Evolutionary conservation across 2,888 invertebrate species (phyloP).

Genomic region (Homarus gammarus): DNA sequence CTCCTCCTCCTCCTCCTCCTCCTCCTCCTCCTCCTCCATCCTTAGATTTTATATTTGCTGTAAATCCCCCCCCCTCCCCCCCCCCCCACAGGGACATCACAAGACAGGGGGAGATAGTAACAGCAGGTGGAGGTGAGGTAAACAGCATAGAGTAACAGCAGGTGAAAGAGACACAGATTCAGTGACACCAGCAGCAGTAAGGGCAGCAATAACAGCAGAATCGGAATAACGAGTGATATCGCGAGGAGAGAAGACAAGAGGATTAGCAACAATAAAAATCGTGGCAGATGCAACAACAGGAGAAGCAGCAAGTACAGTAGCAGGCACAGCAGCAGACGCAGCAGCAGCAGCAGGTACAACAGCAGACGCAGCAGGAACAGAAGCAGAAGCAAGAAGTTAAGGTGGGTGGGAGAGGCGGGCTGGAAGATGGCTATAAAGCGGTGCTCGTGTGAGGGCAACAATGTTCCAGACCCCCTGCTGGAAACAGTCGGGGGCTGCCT

Average conservation of each 20-base stretch:
- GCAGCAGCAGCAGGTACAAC: too few species aligned
- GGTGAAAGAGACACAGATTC: too few species aligned
- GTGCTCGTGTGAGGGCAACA: slow-evolving; percentile 49
- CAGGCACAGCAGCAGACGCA: too few species aligned
- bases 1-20: too few species aligned
- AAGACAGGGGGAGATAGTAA: too few species aligned
- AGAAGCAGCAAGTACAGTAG: background rate
- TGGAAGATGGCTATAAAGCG: slow-evolving; percentile 19
- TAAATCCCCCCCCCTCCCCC: slow-evolving; percentile 7
- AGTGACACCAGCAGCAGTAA: too few species aligned
- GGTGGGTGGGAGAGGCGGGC: slow-evolving; percentile 3
- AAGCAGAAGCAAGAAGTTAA: background rate
- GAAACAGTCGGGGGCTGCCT: slow-evolving; percentile 51
- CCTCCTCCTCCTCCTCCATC: slow-evolving; percentile 29
- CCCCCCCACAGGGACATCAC: too few species aligned
- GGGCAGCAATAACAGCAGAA: background rate
- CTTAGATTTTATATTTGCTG: slow-evolving; percentile 12
- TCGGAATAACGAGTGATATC: background rate
- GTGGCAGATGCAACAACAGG: background rate
- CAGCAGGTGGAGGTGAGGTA: too few species aligned
- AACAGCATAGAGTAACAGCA: too few species aligned
- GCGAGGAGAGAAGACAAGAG: too few species aligned
- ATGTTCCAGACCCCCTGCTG: slow-evolving; percentile 32
- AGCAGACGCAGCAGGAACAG: background rate
- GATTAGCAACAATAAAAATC: background rate